These are phyloP conservation scores for Yponomeuta malinellus DNA, from an alignment of 2,888 invertebrate genomes.

Conservation along the genomic window DNA sequence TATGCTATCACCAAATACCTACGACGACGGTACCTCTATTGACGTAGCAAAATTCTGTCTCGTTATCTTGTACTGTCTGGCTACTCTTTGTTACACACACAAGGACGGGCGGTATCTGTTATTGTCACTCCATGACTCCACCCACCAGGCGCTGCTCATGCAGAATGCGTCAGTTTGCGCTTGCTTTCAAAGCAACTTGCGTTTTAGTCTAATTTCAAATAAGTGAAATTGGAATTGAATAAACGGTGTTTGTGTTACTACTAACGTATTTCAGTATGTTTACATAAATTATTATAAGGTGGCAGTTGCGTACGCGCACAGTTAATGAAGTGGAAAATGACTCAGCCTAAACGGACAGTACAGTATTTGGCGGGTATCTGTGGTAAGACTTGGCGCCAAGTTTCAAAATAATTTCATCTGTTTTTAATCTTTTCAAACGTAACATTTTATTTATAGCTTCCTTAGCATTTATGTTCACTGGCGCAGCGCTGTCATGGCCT, in stretches of 20 bases:
- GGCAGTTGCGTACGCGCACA: no score
- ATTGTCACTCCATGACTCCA: no score
- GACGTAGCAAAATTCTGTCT: no score
- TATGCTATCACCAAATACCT: no score
- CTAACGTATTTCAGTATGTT: not conserved
- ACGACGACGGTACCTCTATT: no score
- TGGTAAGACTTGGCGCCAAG: constrained; percentile 50
- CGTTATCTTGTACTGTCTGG: not conserved
- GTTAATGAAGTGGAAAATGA: constrained; percentile 1
- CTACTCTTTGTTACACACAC: not conserved
- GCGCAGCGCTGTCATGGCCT: constrained; percentile 68
- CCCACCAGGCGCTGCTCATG: no score
- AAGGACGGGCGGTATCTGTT: no score
- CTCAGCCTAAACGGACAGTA: constrained; percentile 39
- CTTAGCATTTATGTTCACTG: constrained; percentile 61
- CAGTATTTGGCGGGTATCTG: constrained; percentile 67
- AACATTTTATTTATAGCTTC: constrained; percentile 46
- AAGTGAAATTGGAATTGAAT: not conserved
- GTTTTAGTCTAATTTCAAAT: not conserved
- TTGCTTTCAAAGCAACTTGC: not conserved
- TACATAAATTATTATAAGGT: not conserved
- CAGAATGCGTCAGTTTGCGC: not conserved
- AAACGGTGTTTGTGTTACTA: not conserved
- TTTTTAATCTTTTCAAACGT: not conserved
- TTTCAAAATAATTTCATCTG: constrained; percentile 21